Percentiles rank a stretch among this genome's conserved stretches.
phyloP scores from a whole-genome alignment of 2,113 vertebrate species.

The Rhea pennata region DNA sequence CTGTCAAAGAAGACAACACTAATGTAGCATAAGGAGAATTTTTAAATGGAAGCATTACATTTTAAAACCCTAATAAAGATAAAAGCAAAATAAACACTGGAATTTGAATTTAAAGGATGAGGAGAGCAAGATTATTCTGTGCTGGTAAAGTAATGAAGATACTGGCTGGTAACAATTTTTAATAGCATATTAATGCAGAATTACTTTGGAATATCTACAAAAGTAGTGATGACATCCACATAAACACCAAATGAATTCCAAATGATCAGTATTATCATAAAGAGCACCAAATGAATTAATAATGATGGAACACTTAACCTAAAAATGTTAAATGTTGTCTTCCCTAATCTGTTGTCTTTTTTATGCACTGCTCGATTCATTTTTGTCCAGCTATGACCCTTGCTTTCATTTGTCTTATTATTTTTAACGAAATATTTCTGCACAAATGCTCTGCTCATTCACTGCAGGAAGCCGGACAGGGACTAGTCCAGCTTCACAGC shows the following conservation, averaged over 20 bases:
- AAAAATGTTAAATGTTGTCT: conserved; percentile 39
- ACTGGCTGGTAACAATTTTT: conserved; percentile 74
- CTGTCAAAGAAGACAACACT: conserved; percentile 63
- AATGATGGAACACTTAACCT: conserved; percentile 74
- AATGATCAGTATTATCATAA: conserved; percentile 76
- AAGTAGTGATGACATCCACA: conserved; percentile 64
- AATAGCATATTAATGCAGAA: conserved; percentile 76
- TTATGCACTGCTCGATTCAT: conserved; percentile 36
- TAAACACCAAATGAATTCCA: conserved; percentile 76
- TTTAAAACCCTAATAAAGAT: conserved; percentile 74
- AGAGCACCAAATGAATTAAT: conserved; percentile 77
- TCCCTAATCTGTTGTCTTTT: conserved; percentile 64
- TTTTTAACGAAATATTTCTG: neutral
- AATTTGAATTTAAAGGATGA: conserved; percentile 64
- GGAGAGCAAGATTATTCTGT: conserved; percentile 53
- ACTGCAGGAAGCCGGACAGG: neutral
- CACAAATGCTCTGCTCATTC: neutral
- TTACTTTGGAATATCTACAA: conserved; percentile 68
- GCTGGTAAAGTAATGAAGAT: conserved; percentile 68
- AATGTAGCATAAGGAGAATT: conserved; percentile 73
- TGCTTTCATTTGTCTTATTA: conserved; percentile 39
- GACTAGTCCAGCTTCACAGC: neutral
- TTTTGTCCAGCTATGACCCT: conserved; percentile 50
- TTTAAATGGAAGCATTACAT: conserved; percentile 72
- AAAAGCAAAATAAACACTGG: conserved; percentile 70